Conservation (phyloP, 2,888 invertebrate species). For the Neocrepidodera transversa region DNA sequence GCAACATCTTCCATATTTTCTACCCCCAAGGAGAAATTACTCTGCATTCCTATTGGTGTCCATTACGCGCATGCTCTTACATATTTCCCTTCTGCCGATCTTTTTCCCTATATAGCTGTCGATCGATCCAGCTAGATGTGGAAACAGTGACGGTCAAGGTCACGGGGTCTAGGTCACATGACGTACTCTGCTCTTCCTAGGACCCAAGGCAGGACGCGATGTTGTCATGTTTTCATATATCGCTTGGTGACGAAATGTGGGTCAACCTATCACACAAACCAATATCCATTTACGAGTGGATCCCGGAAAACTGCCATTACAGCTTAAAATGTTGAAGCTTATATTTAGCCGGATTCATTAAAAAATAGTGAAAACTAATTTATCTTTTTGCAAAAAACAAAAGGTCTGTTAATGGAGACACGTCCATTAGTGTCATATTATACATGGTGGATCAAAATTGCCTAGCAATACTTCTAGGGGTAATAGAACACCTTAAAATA, state of each 20-base stretch:
- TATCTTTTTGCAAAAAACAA: too few species aligned
- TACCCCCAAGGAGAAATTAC: background rate
- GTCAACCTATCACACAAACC: background rate
- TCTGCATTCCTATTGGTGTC: conserved; percentile 4
- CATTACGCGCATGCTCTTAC: conserved; percentile 4
- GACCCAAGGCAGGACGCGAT: conserved; percentile 21
- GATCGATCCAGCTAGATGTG: conserved; percentile 34
- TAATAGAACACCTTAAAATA: too few species aligned
- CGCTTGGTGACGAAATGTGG: background rate
- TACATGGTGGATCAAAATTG: too few species aligned
- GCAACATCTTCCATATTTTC: background rate
- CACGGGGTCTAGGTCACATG: conserved; percentile 46
- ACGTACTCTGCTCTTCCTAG: conserved; percentile 34
- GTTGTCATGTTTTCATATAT: conserved; percentile 10
- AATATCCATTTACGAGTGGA: too few species aligned
- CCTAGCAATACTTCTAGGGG: too few species aligned
- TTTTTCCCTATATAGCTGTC: conserved; percentile 10
- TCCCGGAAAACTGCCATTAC: too few species aligned
- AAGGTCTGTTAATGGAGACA: too few species aligned
- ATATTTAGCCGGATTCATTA: too few species aligned
- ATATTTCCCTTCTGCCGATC: conserved; percentile 6
- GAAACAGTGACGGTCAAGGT: conserved; percentile 42
- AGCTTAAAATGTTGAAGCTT: too few species aligned
- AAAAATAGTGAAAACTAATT: too few species aligned
- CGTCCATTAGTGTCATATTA: too few species aligned